Conservation (phyloP, 1,140 invertebrate genomes). For the Anthonomus grandis region DNA sequence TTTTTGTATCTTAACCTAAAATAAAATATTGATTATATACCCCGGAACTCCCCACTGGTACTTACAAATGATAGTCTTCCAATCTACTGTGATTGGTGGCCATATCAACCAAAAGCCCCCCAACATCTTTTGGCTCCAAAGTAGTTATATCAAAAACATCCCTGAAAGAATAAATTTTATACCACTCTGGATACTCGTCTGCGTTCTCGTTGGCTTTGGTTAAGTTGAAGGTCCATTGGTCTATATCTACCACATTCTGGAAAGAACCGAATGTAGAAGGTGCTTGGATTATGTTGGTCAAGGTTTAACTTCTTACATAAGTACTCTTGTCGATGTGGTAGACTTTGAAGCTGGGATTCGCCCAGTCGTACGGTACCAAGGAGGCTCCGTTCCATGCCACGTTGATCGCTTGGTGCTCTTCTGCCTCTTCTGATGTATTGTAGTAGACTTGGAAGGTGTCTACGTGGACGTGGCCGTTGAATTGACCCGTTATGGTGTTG, state of each 20-base stretch:
- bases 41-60: neutral
- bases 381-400: constrained; percentile 78
- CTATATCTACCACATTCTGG: constrained; percentile 17
- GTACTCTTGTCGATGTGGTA: constrained; percentile 62
- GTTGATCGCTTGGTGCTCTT: constrained; percentile 48
- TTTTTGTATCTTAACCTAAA: constrained; percentile 42
- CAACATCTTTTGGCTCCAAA: constrained; percentile 50
- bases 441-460: constrained; percentile 73
- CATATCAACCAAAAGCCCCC: constrained; percentile 54
- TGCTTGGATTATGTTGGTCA: neutral
- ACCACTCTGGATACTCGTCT: constrained; percentile 58
- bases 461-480: constrained; percentile 77
- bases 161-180: constrained; percentile 65
- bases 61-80: constrained; percentile 38
- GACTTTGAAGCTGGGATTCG: constrained; percentile 81
- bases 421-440: constrained; percentile 41
- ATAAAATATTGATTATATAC: constrained; percentile 2
- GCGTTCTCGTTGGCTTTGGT: constrained; percentile 66
- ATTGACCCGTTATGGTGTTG: constrained; percentile 69
- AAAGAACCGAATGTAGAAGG: neutral
- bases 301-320: constrained; percentile 62
- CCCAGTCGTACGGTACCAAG: constrained; percentile 60
- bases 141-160: constrained; percentile 58
- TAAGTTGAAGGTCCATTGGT: constrained; percentile 70
- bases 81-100: constrained; percentile 40